Base-by-base conservation (phyloP, 2,888 invertebrate genomes). In the Rosalia funebris region DNA sequence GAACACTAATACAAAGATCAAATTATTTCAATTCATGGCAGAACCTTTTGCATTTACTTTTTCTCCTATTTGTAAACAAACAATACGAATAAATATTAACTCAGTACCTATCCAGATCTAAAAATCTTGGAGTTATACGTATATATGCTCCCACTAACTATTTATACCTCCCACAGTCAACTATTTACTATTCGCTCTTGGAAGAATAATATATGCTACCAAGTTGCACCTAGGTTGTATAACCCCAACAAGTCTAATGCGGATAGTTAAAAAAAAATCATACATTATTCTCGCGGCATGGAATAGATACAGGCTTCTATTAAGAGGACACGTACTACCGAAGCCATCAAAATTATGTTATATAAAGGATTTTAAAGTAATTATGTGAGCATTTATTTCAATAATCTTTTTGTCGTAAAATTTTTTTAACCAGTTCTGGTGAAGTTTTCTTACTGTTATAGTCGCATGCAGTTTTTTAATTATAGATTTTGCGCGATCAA, bases 61-160 rank as follows among this genome's bases (percentile, higher is more conserved):
- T 25, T 25, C n/a, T 39, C 19, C 19, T 39, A 16, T 25, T 20
- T 14, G 39, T 50, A 41, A 15, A 15, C 17, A 39, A 41, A 39
- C 50, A 50, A 50, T 50, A 15, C 39, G 37, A 31, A 50, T 50
- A 50, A 50, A 50, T 50, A 50, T 50, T 50, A 50, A 41, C 19
- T 34, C 14, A 50, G 31, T 50, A 50, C 39, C 50, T 50, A 3
- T 9, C 14, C 1, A 39, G 39, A 50, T 50, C 50, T 39, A 50
- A 50, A 50, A 41, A 14, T 10, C 10, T 14, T 16, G 10, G 15
- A 39, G 25, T 25, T 25, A n/a, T n/a, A n/a, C n/a, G n/a, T 48
- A 25, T 50, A 50, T 50, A 15, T 16, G 39, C 39, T 50, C 50
- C 50, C 20, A 39, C 39, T n/a, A 25, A 41, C 50, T 39, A 50